Percentiles rank a stretch among this genome's conserved stretches.
phyloP scores from a whole-genome alignment of 2,113 vertebrate species.

The Paratilapia polleni region DNA sequence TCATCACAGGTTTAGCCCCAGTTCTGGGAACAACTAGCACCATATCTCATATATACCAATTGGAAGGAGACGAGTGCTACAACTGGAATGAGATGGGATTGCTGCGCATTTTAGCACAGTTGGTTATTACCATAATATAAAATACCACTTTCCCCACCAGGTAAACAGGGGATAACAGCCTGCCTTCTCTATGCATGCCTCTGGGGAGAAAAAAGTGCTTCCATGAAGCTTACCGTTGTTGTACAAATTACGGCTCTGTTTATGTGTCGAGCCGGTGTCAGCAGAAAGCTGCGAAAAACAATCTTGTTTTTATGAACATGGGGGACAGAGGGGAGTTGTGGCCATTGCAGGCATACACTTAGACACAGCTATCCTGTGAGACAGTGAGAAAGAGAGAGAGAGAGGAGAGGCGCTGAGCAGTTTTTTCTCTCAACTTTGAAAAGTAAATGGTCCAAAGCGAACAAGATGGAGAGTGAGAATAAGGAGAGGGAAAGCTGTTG shows the following conservation, averaged over 20 bases:
- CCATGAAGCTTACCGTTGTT: constrained; percentile 75
- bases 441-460: constrained; percentile 45
- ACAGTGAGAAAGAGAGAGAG: constrained; percentile 19
- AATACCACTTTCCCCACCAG: constrained; percentile 65
- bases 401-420: constrained; percentile 7
- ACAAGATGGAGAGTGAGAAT: constrained; percentile 11
- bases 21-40: constrained; percentile 38
- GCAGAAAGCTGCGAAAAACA: constrained; percentile 73
- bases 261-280: constrained; percentile 72
- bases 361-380: constrained; percentile 44
- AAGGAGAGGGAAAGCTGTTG: constrained; percentile 8
- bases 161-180: constrained; percentile 80
- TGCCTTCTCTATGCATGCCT: constrained; percentile 55
- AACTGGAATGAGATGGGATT: constrained; percentile 51
- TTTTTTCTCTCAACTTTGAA: constrained; percentile 36
- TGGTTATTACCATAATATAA: constrained; percentile 73
- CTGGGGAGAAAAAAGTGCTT: constrained; percentile 63
- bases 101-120: constrained; percentile 60
- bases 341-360: constrained; percentile 46
- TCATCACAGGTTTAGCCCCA: constrained; percentile 19
- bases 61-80: constrained; percentile 38
- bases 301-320: constrained; percentile 74
- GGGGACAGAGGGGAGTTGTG: constrained; percentile 58
- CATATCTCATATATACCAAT: constrained; percentile 32
- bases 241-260: constrained; percentile 81